Evolutionary conservation across 2,113 vertebrate species (phyloP).

Genomic region (Cryptoleucopteryx plumbea): DNA sequence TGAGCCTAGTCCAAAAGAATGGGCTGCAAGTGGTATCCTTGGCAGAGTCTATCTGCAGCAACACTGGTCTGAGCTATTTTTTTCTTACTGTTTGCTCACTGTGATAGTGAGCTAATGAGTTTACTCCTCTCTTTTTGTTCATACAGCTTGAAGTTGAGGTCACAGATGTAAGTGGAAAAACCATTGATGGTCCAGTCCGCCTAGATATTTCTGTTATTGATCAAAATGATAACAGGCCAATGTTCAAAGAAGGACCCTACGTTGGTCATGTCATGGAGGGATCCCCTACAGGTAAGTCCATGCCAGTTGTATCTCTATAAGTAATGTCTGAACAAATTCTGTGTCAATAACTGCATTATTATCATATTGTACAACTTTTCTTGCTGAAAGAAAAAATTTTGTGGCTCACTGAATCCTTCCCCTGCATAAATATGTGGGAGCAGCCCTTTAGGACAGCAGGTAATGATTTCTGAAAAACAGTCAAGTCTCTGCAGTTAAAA

Average conservation of each 20-base stretch:
- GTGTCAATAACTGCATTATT: background rate
- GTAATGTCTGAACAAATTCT: too few relatives aligned
- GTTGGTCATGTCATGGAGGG: conserved; percentile 92
- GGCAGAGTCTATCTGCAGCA: background rate
- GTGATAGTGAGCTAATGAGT: background rate
- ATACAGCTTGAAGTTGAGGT: conserved; percentile 89
- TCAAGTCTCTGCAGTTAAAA: background rate
- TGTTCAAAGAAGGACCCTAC: conserved; percentile 90
- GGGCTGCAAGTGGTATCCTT: background rate
- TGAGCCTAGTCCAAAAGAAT: background rate
- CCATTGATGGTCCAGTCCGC: conserved; percentile 81
- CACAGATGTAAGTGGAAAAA: conserved; percentile 79
- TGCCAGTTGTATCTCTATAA: rapidly evolving
- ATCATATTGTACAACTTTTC: rapidly evolving
- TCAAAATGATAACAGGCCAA: conserved; percentile 95
- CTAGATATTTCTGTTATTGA: conserved; percentile 88
- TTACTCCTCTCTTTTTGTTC: background rate
- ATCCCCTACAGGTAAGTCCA: conserved; percentile 86
- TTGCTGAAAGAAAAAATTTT: background rate
- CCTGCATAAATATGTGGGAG: rapidly evolving
- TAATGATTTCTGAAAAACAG: background rate
- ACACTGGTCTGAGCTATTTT: background rate
- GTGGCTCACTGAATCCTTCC: background rate
- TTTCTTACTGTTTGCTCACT: background rate
- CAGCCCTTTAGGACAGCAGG: background rate